Conservation (phyloP, 2,113 vertebrate genomes). For the Macaca fascicularis region T2T-MFA8v1.1 NC_088377.1:5597501-5598000, state of each 20-base stretch:
- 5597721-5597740: not conserved
- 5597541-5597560: not conserved
- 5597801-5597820: not conserved
- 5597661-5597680: not conserved
- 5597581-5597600: not conserved
- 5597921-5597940: not conserved
- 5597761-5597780: not conserved
- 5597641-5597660: not conserved
- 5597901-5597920: not conserved
- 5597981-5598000: not conserved
- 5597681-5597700: not conserved
- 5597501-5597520: too few relatives aligned
- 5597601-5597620: too few relatives aligned
- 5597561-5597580: not conserved
- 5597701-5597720: fast-evolving
- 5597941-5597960: not conserved
- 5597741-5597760: not conserved
- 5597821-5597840: not conserved
- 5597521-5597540: too few relatives aligned
- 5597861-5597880: fast-evolving
- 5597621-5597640: not conserved
- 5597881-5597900: not conserved
- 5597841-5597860: not conserved
- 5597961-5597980: not conserved
- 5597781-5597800: too few relatives aligned